These are phyloP conservation scores for Lutra lutra DNA, from an alignment of 2,797 vertebrate genomes.

Conservation along the genomic window DNA sequence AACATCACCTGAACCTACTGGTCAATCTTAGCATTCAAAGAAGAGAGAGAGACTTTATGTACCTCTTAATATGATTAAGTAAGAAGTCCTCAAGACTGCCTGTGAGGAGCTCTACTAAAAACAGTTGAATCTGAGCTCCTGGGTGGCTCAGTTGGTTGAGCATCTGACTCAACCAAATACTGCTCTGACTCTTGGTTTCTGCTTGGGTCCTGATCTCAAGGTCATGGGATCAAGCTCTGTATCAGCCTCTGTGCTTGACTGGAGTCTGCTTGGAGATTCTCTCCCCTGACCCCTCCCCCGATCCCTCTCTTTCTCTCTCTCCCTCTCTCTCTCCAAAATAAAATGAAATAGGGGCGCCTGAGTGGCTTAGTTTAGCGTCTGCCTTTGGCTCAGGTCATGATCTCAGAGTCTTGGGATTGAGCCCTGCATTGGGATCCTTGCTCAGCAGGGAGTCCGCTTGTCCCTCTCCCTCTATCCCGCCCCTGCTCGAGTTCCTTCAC, in stretches of 20 bases:
- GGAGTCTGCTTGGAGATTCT: not conserved
- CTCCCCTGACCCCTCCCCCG: not conserved
- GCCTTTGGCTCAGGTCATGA: not conserved
- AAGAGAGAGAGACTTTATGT: not conserved
- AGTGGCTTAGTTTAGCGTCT: not conserved
- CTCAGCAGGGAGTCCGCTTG: not conserved
- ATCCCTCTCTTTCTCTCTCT: not conserved
- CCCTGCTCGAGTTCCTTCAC: not conserved
- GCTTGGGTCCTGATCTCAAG: not conserved
- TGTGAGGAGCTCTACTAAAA: conserved; percentile 35
- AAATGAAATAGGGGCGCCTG: not conserved
- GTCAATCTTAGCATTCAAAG: conserved; percentile 36
- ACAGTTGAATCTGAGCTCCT: not conserved
- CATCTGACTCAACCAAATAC: too few relatives aligned
- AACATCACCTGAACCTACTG: not conserved
- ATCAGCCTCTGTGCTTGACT: not conserved
- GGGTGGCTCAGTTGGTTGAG: not conserved
- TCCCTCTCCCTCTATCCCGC: not conserved
- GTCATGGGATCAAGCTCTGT: not conserved
- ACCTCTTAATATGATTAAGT: not conserved
- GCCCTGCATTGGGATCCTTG: not conserved
- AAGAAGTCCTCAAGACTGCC: not conserved
- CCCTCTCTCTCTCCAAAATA: not conserved
- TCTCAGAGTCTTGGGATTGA: not conserved
- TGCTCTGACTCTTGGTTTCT: not conserved